These are phyloP conservation scores for Morinoia aosen DNA, from an alignment of 2,888 invertebrate genomes.

Conservation along the genomic window DNA sequence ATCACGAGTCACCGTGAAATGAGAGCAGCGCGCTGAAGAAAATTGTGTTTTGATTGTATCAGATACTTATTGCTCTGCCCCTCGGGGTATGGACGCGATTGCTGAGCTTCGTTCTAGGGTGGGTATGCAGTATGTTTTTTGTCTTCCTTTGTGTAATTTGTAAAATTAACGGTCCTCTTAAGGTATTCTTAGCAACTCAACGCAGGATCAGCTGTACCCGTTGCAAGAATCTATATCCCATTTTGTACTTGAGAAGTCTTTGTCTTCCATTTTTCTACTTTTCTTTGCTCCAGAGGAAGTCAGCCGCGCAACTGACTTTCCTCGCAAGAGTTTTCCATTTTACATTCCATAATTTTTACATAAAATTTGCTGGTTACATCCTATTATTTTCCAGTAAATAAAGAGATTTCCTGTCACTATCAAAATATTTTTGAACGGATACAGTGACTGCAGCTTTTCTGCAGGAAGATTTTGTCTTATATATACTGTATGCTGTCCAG, in stretches of 20 bases:
- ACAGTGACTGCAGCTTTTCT: not conserved
- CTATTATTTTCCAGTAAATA: not conserved
- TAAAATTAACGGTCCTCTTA: not conserved
- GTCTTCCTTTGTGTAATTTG: not conserved
- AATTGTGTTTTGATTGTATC: too few species aligned
- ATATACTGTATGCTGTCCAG: not conserved
- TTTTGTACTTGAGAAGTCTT: not conserved
- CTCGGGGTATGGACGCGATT: not conserved
- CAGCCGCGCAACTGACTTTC: not conserved
- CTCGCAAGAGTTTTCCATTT: not conserved
- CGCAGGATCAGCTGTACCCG: not conserved
- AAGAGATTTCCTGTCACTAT: not conserved
- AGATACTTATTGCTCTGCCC: not conserved
- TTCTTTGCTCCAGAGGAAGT: not conserved
- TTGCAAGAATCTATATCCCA: not conserved
- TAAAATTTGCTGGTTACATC: not conserved
- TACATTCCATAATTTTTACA: too few species aligned
- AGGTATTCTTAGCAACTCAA: not conserved
- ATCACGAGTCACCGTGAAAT: not conserved
- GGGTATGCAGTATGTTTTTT: not conserved
- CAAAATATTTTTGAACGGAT: not conserved
- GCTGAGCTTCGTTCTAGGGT: not conserved
- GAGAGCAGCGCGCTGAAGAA: too few species aligned
- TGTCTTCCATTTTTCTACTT: not conserved
- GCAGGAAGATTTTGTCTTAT: not conserved